Base-by-base conservation (phyloP, 2,113 vertebrate genomes). In the Pseudonaja textilis region DNA sequence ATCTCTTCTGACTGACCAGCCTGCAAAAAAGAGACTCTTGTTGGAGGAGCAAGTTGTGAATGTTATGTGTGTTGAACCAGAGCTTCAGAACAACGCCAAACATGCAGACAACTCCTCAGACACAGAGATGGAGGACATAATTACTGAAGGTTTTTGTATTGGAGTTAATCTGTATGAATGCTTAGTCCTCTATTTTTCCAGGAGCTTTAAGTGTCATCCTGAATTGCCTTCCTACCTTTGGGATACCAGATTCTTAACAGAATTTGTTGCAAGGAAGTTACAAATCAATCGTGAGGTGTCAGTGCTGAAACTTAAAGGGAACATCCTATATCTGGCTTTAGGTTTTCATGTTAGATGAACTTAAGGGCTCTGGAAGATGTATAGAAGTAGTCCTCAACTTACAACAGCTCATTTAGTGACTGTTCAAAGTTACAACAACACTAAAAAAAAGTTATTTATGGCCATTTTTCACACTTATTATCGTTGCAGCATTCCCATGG, bases 61-160 rank as follows among this genome's bases (percentile, higher is more conserved):
- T 57, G 97, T 98, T 88, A 97, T 98, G 87, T 98, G 98, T 95
- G 98, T 97, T 74, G 97, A 98, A 95, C 97, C 97, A 86, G 98
- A 98, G 61, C 95, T 98, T 94, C 98, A 98, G 93, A 97, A 97
- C 93, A 98, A 98, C 59, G 95, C 98, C 87, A 98, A 98, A 93
- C 98, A 98, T 59, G 98, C 98, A 22, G 98, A 99, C 90, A 98
- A 98, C 92, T 98, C 98, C 29, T 98, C 98, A 0, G 98, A 99
- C 96, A 99, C 98, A 0, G 98, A 99, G 92, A 97, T 98, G 96
- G 99, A 99, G 87, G 98, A 99, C 90, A 97, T 97, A 91, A 98
- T 98, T 90, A 96, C 98, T 89, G 98, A 99, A 96, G 98, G 98
- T 98, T 93, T 96, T 98, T 97, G 92, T 52, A 1, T 96, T 93